Conservation (phyloP, 1,140 invertebrate species). For the Pantala flavescens region DNA sequence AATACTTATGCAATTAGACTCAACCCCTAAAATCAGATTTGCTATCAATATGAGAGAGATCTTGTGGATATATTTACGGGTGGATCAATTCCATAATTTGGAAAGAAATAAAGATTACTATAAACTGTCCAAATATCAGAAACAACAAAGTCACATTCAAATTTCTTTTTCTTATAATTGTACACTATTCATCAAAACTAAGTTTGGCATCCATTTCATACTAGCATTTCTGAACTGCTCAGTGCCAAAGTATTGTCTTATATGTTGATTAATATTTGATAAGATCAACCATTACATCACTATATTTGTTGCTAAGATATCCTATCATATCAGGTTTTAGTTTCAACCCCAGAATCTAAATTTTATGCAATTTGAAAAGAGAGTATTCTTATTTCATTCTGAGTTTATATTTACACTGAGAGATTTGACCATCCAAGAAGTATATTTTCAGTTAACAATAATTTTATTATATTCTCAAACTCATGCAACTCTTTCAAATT, state of each 20-base stretch:
- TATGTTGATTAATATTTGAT: slow-evolving; percentile 1
- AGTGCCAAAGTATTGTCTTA: slow-evolving; percentile 9
- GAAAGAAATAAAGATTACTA: too few relatives aligned
- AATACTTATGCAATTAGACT: too few relatives aligned
- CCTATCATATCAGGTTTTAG: slow-evolving; percentile 6
- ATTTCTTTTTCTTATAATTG: not conserved
- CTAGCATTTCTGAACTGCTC: not conserved
- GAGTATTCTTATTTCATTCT: not conserved
- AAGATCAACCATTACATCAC: slow-evolving; percentile 2
- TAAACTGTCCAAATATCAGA: not conserved
- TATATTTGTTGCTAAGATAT: not conserved
- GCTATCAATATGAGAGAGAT: too few relatives aligned
- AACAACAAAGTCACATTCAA: not conserved
- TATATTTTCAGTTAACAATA: not conserved
- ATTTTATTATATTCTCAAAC: not conserved
- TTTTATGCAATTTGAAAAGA: not conserved
- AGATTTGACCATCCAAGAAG: not conserved
- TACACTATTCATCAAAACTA: not conserved
- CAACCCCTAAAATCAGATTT: too few relatives aligned
- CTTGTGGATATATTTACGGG: too few relatives aligned
- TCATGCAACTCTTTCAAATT: slow-evolving; percentile 10
- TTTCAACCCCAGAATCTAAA: not conserved
- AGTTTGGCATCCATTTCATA: not conserved
- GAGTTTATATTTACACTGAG: not conserved
- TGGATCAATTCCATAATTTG: too few relatives aligned